phyloP scores from a whole-genome alignment of 2,888 invertebrate species.

The Diarsia rubi region DNA sequence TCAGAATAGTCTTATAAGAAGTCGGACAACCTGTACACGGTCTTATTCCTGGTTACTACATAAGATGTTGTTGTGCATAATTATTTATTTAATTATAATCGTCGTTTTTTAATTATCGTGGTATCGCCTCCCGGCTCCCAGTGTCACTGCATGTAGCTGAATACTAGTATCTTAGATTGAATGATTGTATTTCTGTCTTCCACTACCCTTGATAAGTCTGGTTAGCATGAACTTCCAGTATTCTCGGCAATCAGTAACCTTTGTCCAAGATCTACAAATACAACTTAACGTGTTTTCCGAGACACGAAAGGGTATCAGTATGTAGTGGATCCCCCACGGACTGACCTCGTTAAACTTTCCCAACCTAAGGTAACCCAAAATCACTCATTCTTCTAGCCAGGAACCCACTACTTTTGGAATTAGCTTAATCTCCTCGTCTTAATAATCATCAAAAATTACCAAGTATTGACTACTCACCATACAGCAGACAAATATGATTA shows the following conservation, averaged over 20 bases:
- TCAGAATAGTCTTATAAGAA: background rate
- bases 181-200: background rate
- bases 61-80: too few species aligned
- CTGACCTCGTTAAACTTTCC: background rate
- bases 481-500: slow-evolving; percentile 75
- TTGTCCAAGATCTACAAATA: background rate
- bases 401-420: too few species aligned
- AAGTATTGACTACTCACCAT: slow-evolving; percentile 74
- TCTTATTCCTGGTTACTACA: too few species aligned
- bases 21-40: background rate
- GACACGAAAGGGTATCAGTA: background rate
- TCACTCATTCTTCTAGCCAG: background rate
- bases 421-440: too few species aligned
- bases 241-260: background rate
- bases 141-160: background rate
- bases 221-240: background rate
- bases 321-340: background rate
- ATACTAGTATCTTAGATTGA: background rate
- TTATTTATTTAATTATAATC: too few species aligned
- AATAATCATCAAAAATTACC: background rate
- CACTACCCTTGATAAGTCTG: background rate
- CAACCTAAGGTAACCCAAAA: background rate
- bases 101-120: too few species aligned
- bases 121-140: background rate
- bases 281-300: background rate